phyloP scores from a whole-genome alignment of 2,797 vertebrate genomes.

The Hapalemur alaotrensis region DNA sequence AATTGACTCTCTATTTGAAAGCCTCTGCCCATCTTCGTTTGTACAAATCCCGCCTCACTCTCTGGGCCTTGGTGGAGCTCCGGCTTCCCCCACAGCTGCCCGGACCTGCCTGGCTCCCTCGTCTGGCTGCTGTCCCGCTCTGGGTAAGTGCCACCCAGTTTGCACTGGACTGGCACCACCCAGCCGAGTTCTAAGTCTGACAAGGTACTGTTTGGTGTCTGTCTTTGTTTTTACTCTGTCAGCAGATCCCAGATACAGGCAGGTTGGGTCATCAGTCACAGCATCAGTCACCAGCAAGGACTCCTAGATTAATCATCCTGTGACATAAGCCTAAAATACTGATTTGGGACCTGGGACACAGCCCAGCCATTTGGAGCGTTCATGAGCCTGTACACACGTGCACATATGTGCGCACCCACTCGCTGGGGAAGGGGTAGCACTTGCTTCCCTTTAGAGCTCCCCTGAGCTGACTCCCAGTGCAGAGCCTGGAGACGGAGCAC shows the following conservation, averaged over 20 bases:
- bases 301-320: background rate
- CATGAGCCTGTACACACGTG: rapidly evolving
- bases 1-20: background rate
- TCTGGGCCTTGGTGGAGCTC: rapidly evolving
- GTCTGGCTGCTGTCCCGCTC: background rate
- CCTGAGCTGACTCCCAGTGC: background rate
- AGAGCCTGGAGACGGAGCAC: background rate
- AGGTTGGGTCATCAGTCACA: background rate
- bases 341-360: background rate
- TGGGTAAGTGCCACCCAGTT: background rate
- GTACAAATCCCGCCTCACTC: rapidly evolving
- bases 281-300: background rate
- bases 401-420: background rate
- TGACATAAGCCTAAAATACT: background rate
- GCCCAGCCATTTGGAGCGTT: too few relatives aligned
- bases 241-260: rapidly evolving
- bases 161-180: background rate
- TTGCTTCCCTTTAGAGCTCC: background rate
- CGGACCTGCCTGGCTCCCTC: background rate
- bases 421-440: background rate
- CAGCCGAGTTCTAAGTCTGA: background rate
- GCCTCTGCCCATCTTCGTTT: background rate
- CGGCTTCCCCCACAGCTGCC: rapidly evolving
- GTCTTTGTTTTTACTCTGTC: background rate
- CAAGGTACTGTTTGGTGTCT: background rate